Evolutionary conservation across 35 echinoderm and acorn worm genomes (phyloP).

Genomic region (Patiria miniata): DNA sequence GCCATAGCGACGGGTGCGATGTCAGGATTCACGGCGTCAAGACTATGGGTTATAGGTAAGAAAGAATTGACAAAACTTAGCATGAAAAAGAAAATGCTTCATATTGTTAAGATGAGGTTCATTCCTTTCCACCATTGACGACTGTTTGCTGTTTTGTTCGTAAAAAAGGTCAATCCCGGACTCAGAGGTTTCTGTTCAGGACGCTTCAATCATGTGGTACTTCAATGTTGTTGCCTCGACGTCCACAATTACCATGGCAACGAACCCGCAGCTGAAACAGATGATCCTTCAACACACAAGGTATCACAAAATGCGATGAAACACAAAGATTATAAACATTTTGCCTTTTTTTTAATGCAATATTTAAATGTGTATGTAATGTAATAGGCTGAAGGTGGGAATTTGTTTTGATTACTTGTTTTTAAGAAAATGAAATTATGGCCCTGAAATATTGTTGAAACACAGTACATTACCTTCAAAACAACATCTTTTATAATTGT

Average conservation of each 20-base stretch:
- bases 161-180: constrained; percentile 61
- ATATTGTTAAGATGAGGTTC: background rate
- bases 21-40: constrained; percentile 93
- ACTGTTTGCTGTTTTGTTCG: background rate
- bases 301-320: too few species aligned
- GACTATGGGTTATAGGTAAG: constrained; percentile 83
- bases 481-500: too few species aligned
- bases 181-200: constrained; percentile 77
- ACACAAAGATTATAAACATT: too few species aligned
- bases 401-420: too few species aligned
- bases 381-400: too few species aligned
- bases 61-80: background rate
- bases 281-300: constrained; percentile 90
- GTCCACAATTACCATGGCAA: constrained; percentile 84
- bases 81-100: background rate
- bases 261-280: constrained; percentile 83
- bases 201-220: constrained; percentile 95
- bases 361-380: too few species aligned
- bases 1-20: constrained; percentile 96
- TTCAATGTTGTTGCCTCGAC: constrained; percentile 85
- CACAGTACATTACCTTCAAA: too few species aligned
- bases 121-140: too few species aligned
- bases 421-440: too few species aligned
- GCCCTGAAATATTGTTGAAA: too few species aligned
- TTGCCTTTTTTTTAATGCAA: too few species aligned